Conservation (phyloP, 2,797 vertebrate species). For the Macroramphosus scolopax region DNA sequence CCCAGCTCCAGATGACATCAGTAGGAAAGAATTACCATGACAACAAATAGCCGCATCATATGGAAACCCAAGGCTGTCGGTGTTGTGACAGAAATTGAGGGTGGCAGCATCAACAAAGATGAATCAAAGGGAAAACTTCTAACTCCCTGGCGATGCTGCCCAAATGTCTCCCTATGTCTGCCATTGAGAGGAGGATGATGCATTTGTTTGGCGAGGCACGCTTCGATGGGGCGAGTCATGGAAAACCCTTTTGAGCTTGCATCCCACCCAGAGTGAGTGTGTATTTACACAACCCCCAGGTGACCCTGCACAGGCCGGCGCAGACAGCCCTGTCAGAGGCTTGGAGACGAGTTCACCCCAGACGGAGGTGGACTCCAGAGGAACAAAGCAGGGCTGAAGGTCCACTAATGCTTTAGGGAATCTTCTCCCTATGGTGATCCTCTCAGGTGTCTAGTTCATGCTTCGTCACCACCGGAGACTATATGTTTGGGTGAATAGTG, state of each 20-base stretch:
- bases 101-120: conserved; percentile 40
- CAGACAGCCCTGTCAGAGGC: conserved; percentile 28
- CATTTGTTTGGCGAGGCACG: conserved; percentile 61
- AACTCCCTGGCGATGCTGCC: conserved; percentile 41
- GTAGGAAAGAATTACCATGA: conserved; percentile 34
- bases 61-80: conserved; percentile 36
- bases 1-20: conserved; percentile 57
- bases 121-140: conserved; percentile 32
- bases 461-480: conserved; percentile 21
- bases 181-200: conserved; percentile 38
- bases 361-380: conserved; percentile 25
- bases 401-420: conserved; percentile 15
- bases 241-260: conserved; percentile 68
- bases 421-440: conserved; percentile 21
- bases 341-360: conserved; percentile 29
- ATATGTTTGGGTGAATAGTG: conserved; percentile 18
- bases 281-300: conserved; percentile 70
- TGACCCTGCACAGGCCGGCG: conserved; percentile 43
- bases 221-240: conserved; percentile 62
- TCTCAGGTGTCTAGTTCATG: conserved; percentile 23
- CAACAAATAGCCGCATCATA: conserved; percentile 47
- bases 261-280: conserved; percentile 71
- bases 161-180: conserved; percentile 36
- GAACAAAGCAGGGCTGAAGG: conserved; percentile 19
- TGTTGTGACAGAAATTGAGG: conserved; percentile 25